These are phyloP conservation scores for Melanotaenia pygmaea DNA, from an alignment of 2,797 vertebrate genomes.

Conservation along the genomic window DNA sequence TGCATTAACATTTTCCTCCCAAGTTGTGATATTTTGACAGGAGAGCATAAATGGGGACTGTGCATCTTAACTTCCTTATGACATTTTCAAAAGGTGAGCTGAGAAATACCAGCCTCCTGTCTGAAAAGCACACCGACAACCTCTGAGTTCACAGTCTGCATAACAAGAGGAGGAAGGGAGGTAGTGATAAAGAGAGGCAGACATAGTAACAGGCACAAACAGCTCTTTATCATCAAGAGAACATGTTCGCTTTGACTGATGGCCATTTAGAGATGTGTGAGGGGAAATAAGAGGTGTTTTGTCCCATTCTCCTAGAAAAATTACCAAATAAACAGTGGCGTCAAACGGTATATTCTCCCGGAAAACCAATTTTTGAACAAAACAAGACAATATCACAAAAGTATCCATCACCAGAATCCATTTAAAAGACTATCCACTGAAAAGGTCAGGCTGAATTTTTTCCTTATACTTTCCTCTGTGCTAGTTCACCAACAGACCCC, in stretches of 20 bases:
- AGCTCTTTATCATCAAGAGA: conserved; percentile 57
- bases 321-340: conserved; percentile 36
- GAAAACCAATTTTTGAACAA: conserved; percentile 44
- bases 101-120: conserved; percentile 57
- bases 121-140: conserved; percentile 58
- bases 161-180: conserved; percentile 41
- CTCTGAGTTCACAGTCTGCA: conserved; percentile 51
- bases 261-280: conserved; percentile 51
- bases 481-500: conserved; percentile 2
- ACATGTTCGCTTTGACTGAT: conserved; percentile 60
- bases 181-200: conserved; percentile 37
- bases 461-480: conserved; percentile 11
- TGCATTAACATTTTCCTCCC: conserved; percentile 30
- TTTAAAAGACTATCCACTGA: conserved; percentile 31
- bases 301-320: conserved; percentile 51
- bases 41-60: conserved; percentile 32
- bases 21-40: conserved; percentile 49
- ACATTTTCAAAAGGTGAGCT: conserved; percentile 69
- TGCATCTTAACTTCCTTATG: conserved; percentile 48
- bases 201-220: conserved; percentile 16
- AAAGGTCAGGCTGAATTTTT: conserved; percentile 42
- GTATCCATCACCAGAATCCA: conserved; percentile 55
- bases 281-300: conserved; percentile 55
- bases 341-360: conserved; percentile 39
- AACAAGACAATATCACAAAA: conserved; percentile 60